Conservation (phyloP, 2,888 invertebrate species). For the Cremastobaeus sp. region DNA sequence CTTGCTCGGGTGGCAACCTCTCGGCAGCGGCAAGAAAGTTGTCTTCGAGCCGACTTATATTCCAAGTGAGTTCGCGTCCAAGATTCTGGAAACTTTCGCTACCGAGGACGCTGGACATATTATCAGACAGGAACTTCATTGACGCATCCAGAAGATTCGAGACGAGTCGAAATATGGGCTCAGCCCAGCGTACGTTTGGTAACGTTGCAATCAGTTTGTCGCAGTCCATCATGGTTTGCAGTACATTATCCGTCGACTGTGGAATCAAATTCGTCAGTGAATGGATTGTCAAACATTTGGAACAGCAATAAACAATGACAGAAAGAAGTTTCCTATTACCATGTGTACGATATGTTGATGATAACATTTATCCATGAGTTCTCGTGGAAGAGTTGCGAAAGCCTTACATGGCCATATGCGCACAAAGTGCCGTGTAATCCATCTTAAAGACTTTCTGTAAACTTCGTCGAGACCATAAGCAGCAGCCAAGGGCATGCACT, state of each 20-base stretch:
- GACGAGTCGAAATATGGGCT: slow-evolving; percentile 87
- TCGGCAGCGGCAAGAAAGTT: slow-evolving; percentile 88
- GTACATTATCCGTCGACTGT: slow-evolving; percentile 87
- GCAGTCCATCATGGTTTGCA: slow-evolving; percentile 91
- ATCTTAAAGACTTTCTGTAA: slow-evolving; percentile 89
- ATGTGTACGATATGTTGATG: slow-evolving; percentile 90
- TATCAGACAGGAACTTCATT: slow-evolving; percentile 87
- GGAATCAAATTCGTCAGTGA: slow-evolving; percentile 5
- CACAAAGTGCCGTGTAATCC: slow-evolving; percentile 92
- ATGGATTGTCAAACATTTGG: too few species aligned
- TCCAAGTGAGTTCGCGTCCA: slow-evolving; percentile 86
- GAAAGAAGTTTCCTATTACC: slow-evolving; percentile 74
- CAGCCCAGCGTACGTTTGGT: slow-evolving; percentile 90
- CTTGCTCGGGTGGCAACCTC: slow-evolving; percentile 88
- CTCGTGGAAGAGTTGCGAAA: slow-evolving; percentile 90
- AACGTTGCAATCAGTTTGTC: slow-evolving; percentile 88
- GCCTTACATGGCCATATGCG: slow-evolving; percentile 95
- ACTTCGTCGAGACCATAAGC: slow-evolving; percentile 93
- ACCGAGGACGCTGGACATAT: slow-evolving; percentile 87
- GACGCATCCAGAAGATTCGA: slow-evolving; percentile 89
- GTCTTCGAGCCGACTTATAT: slow-evolving; percentile 87
- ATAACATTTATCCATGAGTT: slow-evolving; percentile 89
- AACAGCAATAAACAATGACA: not conserved
- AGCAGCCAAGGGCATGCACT: slow-evolving; percentile 91
- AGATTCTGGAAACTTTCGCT: slow-evolving; percentile 83